phyloP scores from a whole-genome alignment of 2,113 vertebrate genomes.

The Mormoops blainvillei region DNA sequence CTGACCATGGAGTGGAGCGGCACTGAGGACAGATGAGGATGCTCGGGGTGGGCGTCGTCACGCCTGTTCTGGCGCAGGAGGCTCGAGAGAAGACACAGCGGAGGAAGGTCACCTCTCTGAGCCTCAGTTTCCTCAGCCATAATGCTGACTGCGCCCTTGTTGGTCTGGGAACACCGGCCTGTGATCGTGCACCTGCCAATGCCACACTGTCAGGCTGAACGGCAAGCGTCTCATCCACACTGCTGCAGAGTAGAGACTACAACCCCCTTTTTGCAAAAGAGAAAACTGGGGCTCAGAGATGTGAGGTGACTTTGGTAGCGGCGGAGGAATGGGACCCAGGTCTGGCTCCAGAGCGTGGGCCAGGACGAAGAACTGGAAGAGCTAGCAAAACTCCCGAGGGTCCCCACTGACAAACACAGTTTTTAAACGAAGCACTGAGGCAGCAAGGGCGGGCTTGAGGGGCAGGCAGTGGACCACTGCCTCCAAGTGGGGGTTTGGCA shows the following conservation, averaged over 20 bases:
- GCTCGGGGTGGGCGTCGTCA: neutral
- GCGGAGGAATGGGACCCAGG: neutral
- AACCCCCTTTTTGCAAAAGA: too few species aligned
- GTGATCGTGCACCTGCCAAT: fast-evolving
- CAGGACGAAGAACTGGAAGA: neutral
- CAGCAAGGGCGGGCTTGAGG: too few species aligned
- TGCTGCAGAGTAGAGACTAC: neutral
- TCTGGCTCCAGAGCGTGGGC: neutral
- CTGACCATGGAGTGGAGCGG: neutral
- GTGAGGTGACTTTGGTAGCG: too few species aligned
- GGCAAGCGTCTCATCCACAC: fast-evolving
- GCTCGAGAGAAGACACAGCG: fast-evolving
- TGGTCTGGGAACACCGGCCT: neutral
- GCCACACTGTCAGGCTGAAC: fast-evolving
- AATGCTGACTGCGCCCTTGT: neutral
- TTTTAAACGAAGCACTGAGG: too few species aligned
- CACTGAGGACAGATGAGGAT: fast-evolving
- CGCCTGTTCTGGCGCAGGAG: fast-evolving
- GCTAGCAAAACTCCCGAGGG: too few species aligned
- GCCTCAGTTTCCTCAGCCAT: neutral
- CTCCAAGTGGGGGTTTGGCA: neutral
- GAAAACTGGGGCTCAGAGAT: neutral
- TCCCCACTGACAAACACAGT: too few species aligned
- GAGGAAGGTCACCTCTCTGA: neutral
- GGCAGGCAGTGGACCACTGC: fast-evolving